phyloP scores from a whole-genome alignment of 2,888 invertebrate genomes.

The Stratiomys singularior region DNA sequence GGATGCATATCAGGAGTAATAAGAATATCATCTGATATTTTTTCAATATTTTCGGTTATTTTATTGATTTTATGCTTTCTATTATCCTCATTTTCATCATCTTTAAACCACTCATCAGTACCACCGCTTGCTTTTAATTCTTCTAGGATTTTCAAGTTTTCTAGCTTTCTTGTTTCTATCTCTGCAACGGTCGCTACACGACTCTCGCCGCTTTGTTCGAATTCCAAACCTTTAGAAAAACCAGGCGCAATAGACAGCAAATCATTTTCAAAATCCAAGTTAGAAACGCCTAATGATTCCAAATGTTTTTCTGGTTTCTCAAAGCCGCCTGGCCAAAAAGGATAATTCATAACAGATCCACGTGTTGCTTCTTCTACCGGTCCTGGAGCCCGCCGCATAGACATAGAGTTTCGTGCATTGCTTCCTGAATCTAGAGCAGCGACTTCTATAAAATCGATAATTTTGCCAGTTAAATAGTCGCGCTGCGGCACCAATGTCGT shows the following conservation, averaged over 20 bases:
- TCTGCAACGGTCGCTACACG: constrained; percentile 51
- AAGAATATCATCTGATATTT: constrained; percentile 65
- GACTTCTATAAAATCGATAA: constrained; percentile 75
- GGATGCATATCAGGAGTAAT: constrained; percentile 3
- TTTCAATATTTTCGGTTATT: neutral
- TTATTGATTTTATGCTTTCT: constrained; percentile 8
- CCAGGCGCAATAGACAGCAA: constrained; percentile 75
- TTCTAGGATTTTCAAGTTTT: constrained; percentile 60
- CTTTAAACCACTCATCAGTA: constrained; percentile 60
- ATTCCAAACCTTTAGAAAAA: constrained; percentile 70
- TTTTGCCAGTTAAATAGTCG: constrained; percentile 80
- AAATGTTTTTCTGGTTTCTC: constrained; percentile 65
- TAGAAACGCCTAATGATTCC: constrained; percentile 49
- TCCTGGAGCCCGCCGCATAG: constrained; percentile 81
- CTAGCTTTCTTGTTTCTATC: constrained; percentile 50
- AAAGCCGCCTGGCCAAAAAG: constrained; percentile 90
- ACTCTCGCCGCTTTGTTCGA: constrained; percentile 61
- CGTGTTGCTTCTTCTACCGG: constrained; percentile 75
- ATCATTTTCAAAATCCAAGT: constrained; percentile 64
- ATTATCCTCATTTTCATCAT: constrained; percentile 48
- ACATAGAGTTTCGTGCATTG: constrained; percentile 79
- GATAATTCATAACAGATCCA: constrained; percentile 83
- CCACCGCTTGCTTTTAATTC: constrained; percentile 59
- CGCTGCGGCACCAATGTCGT: constrained; percentile 66
- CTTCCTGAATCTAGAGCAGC: constrained; percentile 70